Base-by-base conservation (phyloP, 2,888 invertebrate species). In the Merodon equestris region DNA sequence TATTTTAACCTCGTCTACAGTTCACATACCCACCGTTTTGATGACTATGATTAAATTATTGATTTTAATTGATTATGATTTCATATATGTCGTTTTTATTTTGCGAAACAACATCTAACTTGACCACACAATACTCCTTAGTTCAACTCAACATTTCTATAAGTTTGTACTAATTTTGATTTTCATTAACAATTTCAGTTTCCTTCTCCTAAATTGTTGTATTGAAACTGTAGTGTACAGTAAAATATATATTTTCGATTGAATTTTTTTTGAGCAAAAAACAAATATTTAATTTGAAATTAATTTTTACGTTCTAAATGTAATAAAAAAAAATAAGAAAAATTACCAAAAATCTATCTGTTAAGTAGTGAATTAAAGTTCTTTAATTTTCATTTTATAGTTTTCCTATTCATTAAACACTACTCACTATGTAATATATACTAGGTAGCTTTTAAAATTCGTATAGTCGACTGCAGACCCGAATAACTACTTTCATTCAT, bases 391-490 rank as follows among this genome's bases (percentile, higher is more conserved):
- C 3, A 40, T 40, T 27, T 70, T 63, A 63, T 73, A 38, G 12
- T 57, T 60, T 58, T 64, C 56, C 56, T 64, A 70, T 50, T 56
- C 74, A 74, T 79, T 51, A 47, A 38, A 67, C 63, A 73, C 58
- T 38, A 67, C 67, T 45, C 58, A 44, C 45, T 48, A 18, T 27
- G 60, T 48, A 57, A 54, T 67, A 82, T 57, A 34, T 14, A 48
- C 9, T 73, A 77, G 73, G 73, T 63, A 63, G 27, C 27, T 27
- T 75, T 76, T 70, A 53, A 48, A 56, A 58, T 38, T 77, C 74
- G 63, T 70, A 71, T 56, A 83, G 83, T 87, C 88, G 88, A 88
- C 88, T 88, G 88, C 88, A 88, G 88, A 86, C 88, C 88, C 88
- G 88, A 86, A 84, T 85, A 86, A 73, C 38, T 68, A 51, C 63